A percentile compares a stretch with the other conserved stretches of the same genome.
Evolutionary conservation across 2,888 invertebrate species (phyloP).

Genomic region (Drosophila incognita): DNA sequence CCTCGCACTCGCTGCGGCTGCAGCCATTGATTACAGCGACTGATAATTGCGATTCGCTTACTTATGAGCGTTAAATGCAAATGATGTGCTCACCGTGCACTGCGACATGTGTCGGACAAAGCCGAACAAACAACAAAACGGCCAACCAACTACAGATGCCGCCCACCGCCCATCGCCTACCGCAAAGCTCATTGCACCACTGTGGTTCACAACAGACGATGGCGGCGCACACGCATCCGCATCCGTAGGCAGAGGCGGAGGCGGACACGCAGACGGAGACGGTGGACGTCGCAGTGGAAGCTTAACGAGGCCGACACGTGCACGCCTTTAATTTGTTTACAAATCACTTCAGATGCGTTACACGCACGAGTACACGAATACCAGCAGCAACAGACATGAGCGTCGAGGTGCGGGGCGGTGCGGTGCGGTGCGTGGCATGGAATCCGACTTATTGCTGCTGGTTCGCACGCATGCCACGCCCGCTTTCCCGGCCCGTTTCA

Average conservation of each 20-base stretch:
- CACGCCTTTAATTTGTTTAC: constrained; percentile 85
- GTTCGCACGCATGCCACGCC: constrained; percentile 68
- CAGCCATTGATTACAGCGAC: constrained; percentile 47
- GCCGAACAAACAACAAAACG: constrained; percentile 33
- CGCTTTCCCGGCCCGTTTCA: constrained; percentile 4
- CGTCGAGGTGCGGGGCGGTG: background rate
- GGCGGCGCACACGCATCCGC: constrained; percentile 50
- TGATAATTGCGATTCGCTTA: constrained; percentile 67
- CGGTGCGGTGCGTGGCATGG: background rate
- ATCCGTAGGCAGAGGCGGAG: constrained; percentile 23
- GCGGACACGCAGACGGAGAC: background rate
- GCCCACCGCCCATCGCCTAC: constrained; percentile 31
- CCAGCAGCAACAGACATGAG: constrained; percentile 3
- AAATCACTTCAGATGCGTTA: constrained; percentile 85
- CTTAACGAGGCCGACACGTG: constrained; percentile 84
- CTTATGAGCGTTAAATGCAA: constrained; percentile 71
- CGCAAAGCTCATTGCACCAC: constrained; percentile 62
- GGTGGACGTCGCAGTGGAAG: constrained; percentile 75
- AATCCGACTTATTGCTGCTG: constrained; percentile 34
- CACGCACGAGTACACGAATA: constrained; percentile 79
- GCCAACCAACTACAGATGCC: constrained; percentile 15
- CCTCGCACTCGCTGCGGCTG: background rate
- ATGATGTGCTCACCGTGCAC: constrained; percentile 39
- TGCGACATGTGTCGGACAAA: constrained; percentile 40
- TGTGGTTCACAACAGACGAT: constrained; percentile 52